phyloP scores from a whole-genome alignment of 2,797 vertebrate species.

The Acanthurus lineatus region DNA sequence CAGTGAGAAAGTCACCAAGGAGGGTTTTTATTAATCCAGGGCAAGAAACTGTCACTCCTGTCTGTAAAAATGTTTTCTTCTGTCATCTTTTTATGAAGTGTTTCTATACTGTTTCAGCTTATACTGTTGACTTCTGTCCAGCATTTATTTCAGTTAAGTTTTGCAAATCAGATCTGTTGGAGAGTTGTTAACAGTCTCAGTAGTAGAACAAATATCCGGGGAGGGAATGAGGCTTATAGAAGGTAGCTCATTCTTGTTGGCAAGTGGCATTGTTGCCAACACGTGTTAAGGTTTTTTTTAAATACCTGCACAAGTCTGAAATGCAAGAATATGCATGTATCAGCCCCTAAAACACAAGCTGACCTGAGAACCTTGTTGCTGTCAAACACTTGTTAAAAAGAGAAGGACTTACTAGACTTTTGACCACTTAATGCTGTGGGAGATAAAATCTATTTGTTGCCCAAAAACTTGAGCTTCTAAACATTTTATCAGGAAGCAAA shows the following conservation, averaged over 20 bases:
- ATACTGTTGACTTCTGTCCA: neutral
- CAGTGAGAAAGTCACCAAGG: conserved; percentile 43
- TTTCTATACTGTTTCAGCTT: neutral
- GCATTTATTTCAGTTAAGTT: neutral
- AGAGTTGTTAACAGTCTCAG: no score
- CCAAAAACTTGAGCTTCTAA: conserved; percentile 6
- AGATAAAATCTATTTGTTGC: conserved; percentile 24
- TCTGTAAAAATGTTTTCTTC: neutral
- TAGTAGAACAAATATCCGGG: no score
- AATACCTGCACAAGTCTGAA: no score
- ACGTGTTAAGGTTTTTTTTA: no score
- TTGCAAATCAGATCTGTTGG: conserved; percentile 18
- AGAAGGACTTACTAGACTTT: neutral
- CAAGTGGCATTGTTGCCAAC: no score
- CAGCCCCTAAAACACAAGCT: no score
- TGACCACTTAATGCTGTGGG: neutral
- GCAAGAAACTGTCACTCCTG: neutral
- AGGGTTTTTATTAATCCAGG: conserved; percentile 51
- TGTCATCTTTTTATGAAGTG: neutral
- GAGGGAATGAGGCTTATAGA: no score
- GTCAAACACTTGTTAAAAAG: no score
- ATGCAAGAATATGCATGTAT: no score
- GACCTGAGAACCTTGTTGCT: no score
- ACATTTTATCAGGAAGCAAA: conserved; percentile 19
- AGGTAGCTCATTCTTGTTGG: no score